Percentiles rank a stretch among this genome's conserved stretches.
Conservation (phyloP, 2,113 vertebrate genomes). For the Elaphurus davidianus region DNA sequence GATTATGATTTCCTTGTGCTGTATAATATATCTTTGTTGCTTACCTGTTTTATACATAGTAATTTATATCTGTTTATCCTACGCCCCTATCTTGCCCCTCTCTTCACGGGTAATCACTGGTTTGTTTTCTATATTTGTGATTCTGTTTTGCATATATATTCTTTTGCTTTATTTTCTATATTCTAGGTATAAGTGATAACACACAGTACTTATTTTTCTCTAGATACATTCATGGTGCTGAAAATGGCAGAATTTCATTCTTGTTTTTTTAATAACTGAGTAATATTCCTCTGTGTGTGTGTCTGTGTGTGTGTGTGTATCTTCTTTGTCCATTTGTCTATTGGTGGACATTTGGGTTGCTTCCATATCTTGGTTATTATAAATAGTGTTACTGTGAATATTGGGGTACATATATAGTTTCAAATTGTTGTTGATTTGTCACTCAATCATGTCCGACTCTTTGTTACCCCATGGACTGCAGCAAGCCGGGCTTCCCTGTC, state of each 20-base stretch:
- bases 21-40: background rate
- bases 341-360: background rate
- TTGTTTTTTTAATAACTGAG: background rate
- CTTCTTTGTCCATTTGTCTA: background rate
- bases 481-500: background rate
- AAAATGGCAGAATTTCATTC: background rate
- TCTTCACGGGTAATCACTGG: background rate
- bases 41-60: background rate
- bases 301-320: background rate
- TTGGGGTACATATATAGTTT: background rate
- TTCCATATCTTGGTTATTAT: background rate
- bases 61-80: background rate
- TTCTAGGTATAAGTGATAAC: background rate
- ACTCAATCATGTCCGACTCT: background rate
- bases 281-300: background rate
- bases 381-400: background rate
- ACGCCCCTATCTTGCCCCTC: background rate
- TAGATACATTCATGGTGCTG: background rate
- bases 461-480: background rate
- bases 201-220: background rate
- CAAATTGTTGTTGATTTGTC: background rate
- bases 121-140: background rate
- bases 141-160: background rate
- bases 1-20: background rate
- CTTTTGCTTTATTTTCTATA: background rate